Base-by-base conservation (phyloP, 2,113 vertebrate genomes). In the Strix aluco region DNA sequence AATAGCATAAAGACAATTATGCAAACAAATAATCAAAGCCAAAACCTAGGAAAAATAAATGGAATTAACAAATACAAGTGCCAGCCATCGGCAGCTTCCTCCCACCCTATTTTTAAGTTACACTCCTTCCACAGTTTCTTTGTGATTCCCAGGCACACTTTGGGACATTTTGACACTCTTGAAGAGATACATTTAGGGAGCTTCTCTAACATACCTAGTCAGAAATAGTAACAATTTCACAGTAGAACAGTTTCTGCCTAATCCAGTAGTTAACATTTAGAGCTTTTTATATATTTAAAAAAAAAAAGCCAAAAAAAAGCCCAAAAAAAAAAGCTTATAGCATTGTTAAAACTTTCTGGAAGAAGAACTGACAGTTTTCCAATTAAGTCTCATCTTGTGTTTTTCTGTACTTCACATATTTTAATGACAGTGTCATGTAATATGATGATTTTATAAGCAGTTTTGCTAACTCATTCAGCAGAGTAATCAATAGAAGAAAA, bases 381-480 rank as follows among this genome's bases (percentile, higher is more conserved):
- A 96, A 97, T 97, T 94, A 98, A 97, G 81, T 95, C 97, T 98
- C 94, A 95, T 97, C 96, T 97, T 98, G 94, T 98, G 96, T 97
- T 98, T 97, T 97, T 96, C 92, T 94, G 95, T 98, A 70, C 71
- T 96, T 95, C 91, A 47, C 94, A 90, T 97, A 82, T 97, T 97
- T 97, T 94, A 94, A 97, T 97, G 96, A 97, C 95, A 97, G 85
- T 97, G 94, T 98, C 96, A 97, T 97, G 91, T 91, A 97, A 92
- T 96, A 94, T 86, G 95, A 97, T 96, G 92, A 88, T 94, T 97
- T 98, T 97, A 63, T 96, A 95, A 97, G 96, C 38, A 32, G 82
- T 98, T 97, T 97, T 97, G 91, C 97, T 97, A 94, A 93, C 93
- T 98, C 97, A 97, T 98, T 98, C 98, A 96, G 92, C 95, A 97